Evolutionary conservation across 2,797 vertebrate species (phyloP).

Genomic region (Cynopterus sphinx): DNA sequence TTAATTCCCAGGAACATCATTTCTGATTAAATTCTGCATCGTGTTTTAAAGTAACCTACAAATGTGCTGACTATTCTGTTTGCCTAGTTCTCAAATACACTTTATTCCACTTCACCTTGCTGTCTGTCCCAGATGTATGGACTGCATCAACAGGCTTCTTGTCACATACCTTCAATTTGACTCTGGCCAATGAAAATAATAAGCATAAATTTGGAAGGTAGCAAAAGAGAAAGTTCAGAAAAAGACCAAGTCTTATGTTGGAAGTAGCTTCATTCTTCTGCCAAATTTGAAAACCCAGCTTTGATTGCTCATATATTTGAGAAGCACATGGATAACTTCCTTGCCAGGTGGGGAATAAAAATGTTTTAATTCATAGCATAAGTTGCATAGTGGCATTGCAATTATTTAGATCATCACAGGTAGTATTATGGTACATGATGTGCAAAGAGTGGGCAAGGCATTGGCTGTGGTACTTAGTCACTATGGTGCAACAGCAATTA

Average conservation of each 20-base stretch:
- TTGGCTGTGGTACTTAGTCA: neutral
- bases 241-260: neutral
- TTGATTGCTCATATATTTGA: neutral
- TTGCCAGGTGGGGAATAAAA: neutral
- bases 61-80: neutral
- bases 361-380: neutral
- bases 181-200: neutral
- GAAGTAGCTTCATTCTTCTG: neutral
- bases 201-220: neutral
- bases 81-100: neutral
- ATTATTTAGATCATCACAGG: neutral
- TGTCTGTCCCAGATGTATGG: neutral
- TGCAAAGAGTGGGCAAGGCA: neutral
- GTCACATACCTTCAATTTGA: neutral
- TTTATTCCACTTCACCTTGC: neutral
- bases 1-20: neutral
- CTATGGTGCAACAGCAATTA: neutral
- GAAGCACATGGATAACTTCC: neutral
- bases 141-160: neutral
- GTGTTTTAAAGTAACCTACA: neutral
- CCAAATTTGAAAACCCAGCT: neutral
- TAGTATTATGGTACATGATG: neutral
- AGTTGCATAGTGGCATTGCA: neutral
- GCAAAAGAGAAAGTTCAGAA: neutral
- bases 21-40: neutral